Evolutionary conservation across 2,797 vertebrate species (phyloP).

Genomic region (Triplophysa bombifrons): DNA sequence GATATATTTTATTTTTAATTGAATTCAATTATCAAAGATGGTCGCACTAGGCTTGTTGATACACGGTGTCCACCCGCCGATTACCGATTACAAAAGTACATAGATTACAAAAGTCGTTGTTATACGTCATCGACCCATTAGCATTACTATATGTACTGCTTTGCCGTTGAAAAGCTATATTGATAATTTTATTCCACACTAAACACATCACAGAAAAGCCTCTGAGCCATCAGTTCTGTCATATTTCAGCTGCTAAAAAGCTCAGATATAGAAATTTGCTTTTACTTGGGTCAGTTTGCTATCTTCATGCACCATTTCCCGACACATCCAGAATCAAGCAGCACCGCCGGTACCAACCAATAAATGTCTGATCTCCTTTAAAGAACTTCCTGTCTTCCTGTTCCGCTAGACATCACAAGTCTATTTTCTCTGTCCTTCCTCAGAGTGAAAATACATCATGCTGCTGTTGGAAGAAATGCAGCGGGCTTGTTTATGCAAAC

Average conservation of each 20-base stretch:
- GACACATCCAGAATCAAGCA: not conserved
- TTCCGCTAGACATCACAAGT: conserved; percentile 2
- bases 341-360: conserved; percentile 7
- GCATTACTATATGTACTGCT: not conserved
- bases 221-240: not conserved
- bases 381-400: conserved; percentile 28
- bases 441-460: conserved; percentile 16
- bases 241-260: conserved; percentile 9
- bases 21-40: too few species aligned
- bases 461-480: conserved; percentile 2
- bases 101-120: too few species aligned
- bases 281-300: conserved; percentile 20
- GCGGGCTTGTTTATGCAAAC: conserved; percentile 6
- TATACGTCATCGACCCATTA: too few species aligned
- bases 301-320: conserved; percentile 10
- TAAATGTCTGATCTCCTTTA: conserved; percentile 18
- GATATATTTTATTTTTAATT: too few species aligned
- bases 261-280: not conserved
- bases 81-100: too few species aligned
- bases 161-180: too few species aligned
- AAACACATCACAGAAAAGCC: not conserved
- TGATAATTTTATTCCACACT: not conserved
- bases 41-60: too few species aligned
- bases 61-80: too few species aligned
- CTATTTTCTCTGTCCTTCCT: conserved; percentile 3